Evolutionary conservation across 2,113 vertebrate genomes (phyloP).

Genomic region (Hirundichthys speculiger): DNA sequence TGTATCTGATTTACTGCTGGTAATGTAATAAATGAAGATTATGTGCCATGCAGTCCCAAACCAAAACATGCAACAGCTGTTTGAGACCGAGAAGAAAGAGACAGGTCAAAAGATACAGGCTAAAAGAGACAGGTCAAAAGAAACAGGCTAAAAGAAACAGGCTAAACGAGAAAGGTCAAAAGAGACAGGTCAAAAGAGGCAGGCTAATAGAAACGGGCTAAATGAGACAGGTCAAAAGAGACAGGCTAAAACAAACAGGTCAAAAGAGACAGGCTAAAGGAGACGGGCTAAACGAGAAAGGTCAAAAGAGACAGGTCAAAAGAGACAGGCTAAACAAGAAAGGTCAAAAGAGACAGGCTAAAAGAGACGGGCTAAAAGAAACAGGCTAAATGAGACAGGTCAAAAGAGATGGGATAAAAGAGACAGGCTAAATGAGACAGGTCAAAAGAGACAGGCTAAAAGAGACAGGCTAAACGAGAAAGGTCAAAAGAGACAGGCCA

Average conservation of each 20-base stretch:
- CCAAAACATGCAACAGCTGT: constrained; percentile 17
- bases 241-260: no score
- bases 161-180: constrained; percentile 27
- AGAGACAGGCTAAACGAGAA: no score
- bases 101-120: constrained; percentile 16
- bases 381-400: no score
- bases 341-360: no score
- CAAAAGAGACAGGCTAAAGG: no score
- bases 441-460: no score
- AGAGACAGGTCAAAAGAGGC: not conserved
- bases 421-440: constrained; percentile 16
- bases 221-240: constrained; percentile 23
- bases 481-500: constrained; percentile 13
- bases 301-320: no score
- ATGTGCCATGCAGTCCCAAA: constrained; percentile 7
- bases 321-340: no score
- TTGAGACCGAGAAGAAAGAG: constrained; percentile 16
- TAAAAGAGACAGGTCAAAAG: constrained; percentile 26
- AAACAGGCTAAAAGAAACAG: no score
- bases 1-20: not conserved
- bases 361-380: constrained; percentile 23
- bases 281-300: constrained; percentile 28
- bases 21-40: constrained; percentile 3
- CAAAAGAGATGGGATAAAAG: no score
- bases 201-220: no score